Percentiles rank a stretch among this genome's conserved stretches.
Evolutionary conservation across 2,113 vertebrate species (phyloP).

Genomic region (Mandrillus leucophaeus): DNA sequence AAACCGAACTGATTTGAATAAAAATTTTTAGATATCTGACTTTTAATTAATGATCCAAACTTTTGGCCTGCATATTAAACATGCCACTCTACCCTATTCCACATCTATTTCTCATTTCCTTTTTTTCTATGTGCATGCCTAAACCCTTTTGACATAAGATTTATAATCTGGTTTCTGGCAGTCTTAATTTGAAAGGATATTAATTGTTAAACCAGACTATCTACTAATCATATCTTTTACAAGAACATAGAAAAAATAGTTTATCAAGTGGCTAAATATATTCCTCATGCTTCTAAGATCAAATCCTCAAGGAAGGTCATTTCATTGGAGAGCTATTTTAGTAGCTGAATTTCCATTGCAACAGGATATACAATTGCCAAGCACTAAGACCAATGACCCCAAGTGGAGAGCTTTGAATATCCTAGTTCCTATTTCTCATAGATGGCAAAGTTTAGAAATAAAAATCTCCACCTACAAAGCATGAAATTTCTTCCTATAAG

Average conservation of each 20-base stretch:
- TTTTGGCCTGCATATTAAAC: slow-evolving; percentile 39
- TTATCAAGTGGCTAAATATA: slow-evolving; percentile 42
- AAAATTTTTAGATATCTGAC: slow-evolving; percentile 32
- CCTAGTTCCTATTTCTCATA: not conserved
- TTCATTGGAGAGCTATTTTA: not conserved
- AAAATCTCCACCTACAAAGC: not conserved
- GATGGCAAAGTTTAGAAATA: not conserved
- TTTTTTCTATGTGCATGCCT: not conserved
- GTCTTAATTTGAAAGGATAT: slow-evolving; percentile 49
- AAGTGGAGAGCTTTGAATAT: not conserved
- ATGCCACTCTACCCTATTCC: not conserved
- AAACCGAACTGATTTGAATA: slow-evolving; percentile 22
- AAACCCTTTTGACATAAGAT: slow-evolving; percentile 39
- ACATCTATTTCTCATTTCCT: slow-evolving; percentile 26
- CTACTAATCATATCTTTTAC: slow-evolving; percentile 34
- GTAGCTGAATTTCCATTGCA: not conserved
- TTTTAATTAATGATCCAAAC: slow-evolving; percentile 26
- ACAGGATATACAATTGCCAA: not conserved
- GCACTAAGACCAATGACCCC: not conserved
- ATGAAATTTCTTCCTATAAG: not conserved
- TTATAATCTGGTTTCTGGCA: slow-evolving; percentile 21
- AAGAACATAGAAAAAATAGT: slow-evolving; percentile 19
- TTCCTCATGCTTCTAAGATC: slow-evolving; percentile 6
- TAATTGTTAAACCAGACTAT: slow-evolving; percentile 49
- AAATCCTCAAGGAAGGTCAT: not conserved